Evolutionary conservation across 2,113 vertebrate genomes (phyloP).

Genomic region (Setophaga coronata): DNA sequence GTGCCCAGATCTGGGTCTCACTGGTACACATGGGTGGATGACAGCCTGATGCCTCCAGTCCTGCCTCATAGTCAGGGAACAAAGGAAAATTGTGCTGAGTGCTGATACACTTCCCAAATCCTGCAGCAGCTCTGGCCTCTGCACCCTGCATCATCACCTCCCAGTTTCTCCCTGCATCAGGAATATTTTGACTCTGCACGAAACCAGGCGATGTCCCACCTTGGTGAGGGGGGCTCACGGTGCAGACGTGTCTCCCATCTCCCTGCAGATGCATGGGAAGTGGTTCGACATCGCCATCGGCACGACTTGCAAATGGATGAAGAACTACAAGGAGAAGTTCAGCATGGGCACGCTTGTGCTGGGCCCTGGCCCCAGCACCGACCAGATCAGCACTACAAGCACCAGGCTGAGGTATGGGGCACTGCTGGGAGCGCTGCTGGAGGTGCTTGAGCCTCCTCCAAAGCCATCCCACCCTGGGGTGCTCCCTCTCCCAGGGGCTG

Average conservation of each 20-base stretch:
- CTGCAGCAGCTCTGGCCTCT: neutral
- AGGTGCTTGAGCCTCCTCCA: neutral
- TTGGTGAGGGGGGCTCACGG: accelerated
- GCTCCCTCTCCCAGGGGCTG: neutral
- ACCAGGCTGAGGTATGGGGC: conserved; percentile 69
- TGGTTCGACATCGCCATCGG: conserved; percentile 85
- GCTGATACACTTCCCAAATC: neutral
- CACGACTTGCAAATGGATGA: conserved; percentile 75
- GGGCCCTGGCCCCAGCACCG: neutral
- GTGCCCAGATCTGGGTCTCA: neutral
- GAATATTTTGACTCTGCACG: neutral
- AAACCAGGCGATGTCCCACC: neutral
- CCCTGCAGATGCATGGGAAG: conserved; percentile 78
- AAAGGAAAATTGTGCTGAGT: neutral
- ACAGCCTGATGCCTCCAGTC: neutral
- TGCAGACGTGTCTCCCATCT: neutral
- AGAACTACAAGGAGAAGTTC: conserved; percentile 59
- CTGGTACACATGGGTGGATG: accelerated
- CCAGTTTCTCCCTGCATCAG: neutral
- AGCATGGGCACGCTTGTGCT: conserved; percentile 79
- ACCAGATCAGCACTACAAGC: conserved; percentile 55
- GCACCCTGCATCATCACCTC: neutral
- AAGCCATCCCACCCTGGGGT: neutral
- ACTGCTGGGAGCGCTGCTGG: neutral
- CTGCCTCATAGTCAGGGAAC: neutral